Base-by-base conservation (phyloP, 2,113 vertebrate genomes). In the Apaloderma vittatum region DNA sequence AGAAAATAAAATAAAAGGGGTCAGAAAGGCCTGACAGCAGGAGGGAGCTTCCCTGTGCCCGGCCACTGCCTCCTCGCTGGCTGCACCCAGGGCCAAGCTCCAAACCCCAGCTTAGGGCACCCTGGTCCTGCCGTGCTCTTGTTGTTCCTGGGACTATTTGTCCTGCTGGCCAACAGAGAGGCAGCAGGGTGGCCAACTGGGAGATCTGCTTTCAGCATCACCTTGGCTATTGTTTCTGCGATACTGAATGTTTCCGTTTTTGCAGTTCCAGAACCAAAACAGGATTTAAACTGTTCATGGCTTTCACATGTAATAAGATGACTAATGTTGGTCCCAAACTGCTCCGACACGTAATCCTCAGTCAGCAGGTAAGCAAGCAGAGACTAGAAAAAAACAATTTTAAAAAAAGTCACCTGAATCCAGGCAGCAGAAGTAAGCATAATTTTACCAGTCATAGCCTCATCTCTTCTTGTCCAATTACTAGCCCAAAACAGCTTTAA, bases 71-170 rank as follows among this genome's bases (percentile, higher is more conserved):
- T 40, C 40, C 40, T 40, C 9, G 21, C 29, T 24, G 43, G 14
- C 62, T 15, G 62, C 14, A 9, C 2, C 6, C 8, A 24, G 43
- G 16, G 15, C n/a, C 12, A 7, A 10, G 29, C 15, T 57, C 34
- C 22, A 2, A 3, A 5, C 2, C 32, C 32, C 15, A 18, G 30
- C 40, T 40, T 40, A 40, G 11, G 10, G 40, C 43, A 16, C 43
- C 43, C 45, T 15, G 45, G 21, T 22, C 43, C 30, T 21, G 21
- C 15, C 12, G 14, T 46, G 45, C 45, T 46, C 45, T 12, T 46
- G 45, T 34, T 11, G 18, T 3, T 29, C 32, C 45, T 8, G 21
- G 7, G 34, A 15, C 1, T 22, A 8, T 0, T 19, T 12, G 21
- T 43, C 59, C 86, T 40, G 59, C 29, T 32, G 2, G 2, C 36